Evolutionary conservation across 1,140 invertebrate genomes (phyloP), one percentile per base, ranked within the genome.

Genomic region (Drosophila ogumai): DNA sequence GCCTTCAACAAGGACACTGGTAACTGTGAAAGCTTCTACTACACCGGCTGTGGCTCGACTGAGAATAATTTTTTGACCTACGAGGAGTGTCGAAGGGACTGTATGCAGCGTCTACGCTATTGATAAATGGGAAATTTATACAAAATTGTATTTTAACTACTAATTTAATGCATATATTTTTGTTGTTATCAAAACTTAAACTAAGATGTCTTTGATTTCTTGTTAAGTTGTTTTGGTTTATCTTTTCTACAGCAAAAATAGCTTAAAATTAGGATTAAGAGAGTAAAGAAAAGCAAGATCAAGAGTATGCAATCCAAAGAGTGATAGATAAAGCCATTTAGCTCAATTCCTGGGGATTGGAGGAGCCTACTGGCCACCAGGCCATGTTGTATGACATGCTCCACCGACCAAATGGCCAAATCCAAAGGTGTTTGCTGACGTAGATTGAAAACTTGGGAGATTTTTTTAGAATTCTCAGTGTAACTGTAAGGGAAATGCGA

Each of bases 361-460:
- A 95, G 87, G 6, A 93, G 91, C 34, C 93, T 79, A 41, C 93
- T 94, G 3, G 93, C 92, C 59, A 94, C 43, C 6, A 58, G 9
- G 3, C 94, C 94, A 31, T 93, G 88, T 38, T 93, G 86, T 12
- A 94, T 91, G 65, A 96, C 94, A 76, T 96, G 94, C 81, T 97
- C 96, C 6, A 94, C 93, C 94, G 95, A 96, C 93, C 95, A 96
- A 3, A 95, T 92, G 0, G 95, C 95, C 2, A 94, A 94, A 28
- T 96, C 94, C 52, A 96, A 55, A 0, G 96, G 95, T 1, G 92
- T 90, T 1, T 91, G 75, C 15, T 94, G 94, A n/a, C 95, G 93
- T 85, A 96, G 95, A 28, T 93, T 93, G 85, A 95, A 96, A 19
- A 95, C 93, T 59, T 92, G 91, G 2, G 96, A 95, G 5, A 95